Evolutionary conservation across 1,140 invertebrate genomes (phyloP), one percentile per base, ranked within the genome.

Genomic region (Drosophila subpulchrella): DNA sequence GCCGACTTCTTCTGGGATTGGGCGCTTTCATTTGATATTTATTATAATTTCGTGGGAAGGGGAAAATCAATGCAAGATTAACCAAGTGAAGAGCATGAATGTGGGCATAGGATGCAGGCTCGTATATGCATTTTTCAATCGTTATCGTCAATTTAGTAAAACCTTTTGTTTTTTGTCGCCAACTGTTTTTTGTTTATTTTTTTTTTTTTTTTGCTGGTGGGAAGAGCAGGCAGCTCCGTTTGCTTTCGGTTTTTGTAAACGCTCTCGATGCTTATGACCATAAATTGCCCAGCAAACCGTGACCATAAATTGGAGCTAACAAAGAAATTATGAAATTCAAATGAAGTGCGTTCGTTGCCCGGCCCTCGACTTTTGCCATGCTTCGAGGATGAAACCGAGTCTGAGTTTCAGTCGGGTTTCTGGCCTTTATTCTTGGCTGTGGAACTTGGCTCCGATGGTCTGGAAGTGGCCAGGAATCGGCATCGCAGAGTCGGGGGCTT

Each of bases 271-370:
- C 85, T 89, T 89, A 89, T 89, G 85, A 89, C 84, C 84, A 89
- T 89, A 89, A 89, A 89, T 89, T 89, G 84, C 74, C 81, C 74
- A 89, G 77, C 85, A 78, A 89, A 89, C 84, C 84, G 84, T 89
- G 84, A 89, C 84, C 84, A 89, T 89, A 89, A 89, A 89, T 89
- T 89, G 84, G 84, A 89, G 84, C 84, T 89, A 89, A 89, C 84
- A 89, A 89, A 89, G 84, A 89, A 89, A 89, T 89, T 89, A 89
- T 89, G 84, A 89, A 89, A 89, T 89, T 89, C 84, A 89, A 89
- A 89, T 89, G 84, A 89, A 89, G 84, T 89, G 84, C 84, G 84
- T 89, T 89, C 61, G 62, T 34, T 47, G 20, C 50, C 44, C 30
- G 50, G 39, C 55, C 48, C 48, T 51, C 27, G 48, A 51, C 48